phyloP scores from a whole-genome alignment of 2,113 vertebrate species.

The Psilopsiagon aurifrons region DNA sequence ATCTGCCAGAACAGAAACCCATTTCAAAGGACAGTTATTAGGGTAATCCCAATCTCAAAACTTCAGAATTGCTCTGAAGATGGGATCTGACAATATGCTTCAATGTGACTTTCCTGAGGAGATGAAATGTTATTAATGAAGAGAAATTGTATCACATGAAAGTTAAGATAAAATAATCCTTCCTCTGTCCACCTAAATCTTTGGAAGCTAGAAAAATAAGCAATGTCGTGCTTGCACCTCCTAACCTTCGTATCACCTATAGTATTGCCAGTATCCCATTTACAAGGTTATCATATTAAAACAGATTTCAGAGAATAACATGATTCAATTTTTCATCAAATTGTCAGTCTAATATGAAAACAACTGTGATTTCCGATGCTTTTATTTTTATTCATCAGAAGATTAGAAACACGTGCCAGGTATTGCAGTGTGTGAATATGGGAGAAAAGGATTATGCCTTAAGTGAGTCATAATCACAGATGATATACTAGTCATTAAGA shows the following conservation, averaged over 20 bases:
- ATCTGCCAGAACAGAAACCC: not conserved
- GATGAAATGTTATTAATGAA: not conserved
- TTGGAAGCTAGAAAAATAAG: not conserved
- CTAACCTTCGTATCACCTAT: not conserved
- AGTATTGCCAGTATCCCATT: rapidly evolving
- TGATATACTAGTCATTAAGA: not conserved
- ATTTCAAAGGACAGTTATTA: not conserved
- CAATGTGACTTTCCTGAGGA: not conserved
- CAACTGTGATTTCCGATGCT: not conserved
- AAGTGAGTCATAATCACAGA: not conserved
- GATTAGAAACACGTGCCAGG: not conserved
- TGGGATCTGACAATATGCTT: not conserved
- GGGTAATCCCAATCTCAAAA: not conserved
- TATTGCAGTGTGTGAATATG: not conserved
- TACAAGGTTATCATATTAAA: not conserved
- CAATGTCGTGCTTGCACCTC: not conserved
- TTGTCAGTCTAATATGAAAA: not conserved
- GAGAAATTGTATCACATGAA: not conserved
- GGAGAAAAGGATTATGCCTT: not conserved
- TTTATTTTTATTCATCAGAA: not conserved
- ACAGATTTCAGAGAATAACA: not conserved
- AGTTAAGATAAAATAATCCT: not conserved
- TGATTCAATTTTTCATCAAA: not conserved
- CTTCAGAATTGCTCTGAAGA: not conserved
- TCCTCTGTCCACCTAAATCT: not conserved